These are phyloP conservation scores for Phalanger gymnotis DNA, from an alignment of 2,797 vertebrate species.

Conservation along the genomic window DNA sequence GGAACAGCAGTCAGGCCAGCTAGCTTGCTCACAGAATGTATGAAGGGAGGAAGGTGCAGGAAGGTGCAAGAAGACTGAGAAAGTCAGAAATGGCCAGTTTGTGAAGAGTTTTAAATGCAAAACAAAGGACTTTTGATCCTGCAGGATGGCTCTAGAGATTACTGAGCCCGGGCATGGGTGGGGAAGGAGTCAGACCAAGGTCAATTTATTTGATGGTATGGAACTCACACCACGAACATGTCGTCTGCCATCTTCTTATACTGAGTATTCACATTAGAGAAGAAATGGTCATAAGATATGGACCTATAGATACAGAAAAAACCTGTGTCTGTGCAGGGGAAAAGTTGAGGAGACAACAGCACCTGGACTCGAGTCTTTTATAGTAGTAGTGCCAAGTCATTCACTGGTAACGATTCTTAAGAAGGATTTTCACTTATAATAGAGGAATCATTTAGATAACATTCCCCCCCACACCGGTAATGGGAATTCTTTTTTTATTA, in stretches of 20 bases:
- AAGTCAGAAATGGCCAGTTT: neutral
- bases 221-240: neutral
- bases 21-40: neutral
- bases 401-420: neutral
- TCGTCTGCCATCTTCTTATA: neutral
- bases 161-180: neutral
- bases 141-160: neutral
- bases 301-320: neutral
- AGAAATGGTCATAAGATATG: neutral
- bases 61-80: neutral
- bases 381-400: neutral
- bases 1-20: neutral
- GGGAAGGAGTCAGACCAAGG: neutral
- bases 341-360: neutral
- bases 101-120: neutral
- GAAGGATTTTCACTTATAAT: conserved; percentile 45
- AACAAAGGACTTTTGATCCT: neutral
- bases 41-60: neutral
- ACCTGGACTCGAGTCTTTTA: neutral
- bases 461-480: neutral
- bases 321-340: neutral
- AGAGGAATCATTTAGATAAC: conserved; percentile 16
- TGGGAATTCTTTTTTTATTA: neutral
- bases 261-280: neutral
- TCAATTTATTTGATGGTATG: neutral